phyloP scores from a whole-genome alignment of 2,113 vertebrate genomes.

The Erpornis zantholeuca region DNA sequence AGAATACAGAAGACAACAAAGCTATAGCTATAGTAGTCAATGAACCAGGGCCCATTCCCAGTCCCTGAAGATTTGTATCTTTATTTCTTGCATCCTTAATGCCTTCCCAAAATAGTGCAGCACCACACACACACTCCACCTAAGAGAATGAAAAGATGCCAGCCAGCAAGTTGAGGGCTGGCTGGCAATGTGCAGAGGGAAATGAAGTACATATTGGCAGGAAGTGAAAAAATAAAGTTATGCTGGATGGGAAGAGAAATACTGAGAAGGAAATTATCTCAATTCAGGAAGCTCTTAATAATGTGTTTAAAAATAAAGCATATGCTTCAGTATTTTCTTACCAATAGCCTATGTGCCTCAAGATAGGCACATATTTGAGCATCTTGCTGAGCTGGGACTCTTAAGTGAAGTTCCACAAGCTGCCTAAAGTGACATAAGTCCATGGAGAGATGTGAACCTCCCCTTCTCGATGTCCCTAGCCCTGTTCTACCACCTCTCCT shows the following conservation, averaged over 20 bases:
- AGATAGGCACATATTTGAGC: neutral
- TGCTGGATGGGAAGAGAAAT: neutral
- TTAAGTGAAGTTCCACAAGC: neutral
- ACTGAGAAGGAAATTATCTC: slow-evolving; percentile 3
- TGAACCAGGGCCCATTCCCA: neutral
- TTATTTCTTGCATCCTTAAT: neutral
- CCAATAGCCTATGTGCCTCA: neutral
- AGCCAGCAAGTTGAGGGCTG: neutral
- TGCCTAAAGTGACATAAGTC: neutral
- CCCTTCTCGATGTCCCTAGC: neutral
- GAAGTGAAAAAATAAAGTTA: slow-evolving; percentile 29
- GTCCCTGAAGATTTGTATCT: neutral
- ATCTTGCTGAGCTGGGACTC: neutral
- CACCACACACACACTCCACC: neutral
- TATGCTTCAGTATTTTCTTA: slow-evolving; percentile 7
- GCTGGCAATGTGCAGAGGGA: neutral
- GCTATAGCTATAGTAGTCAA: neutral
- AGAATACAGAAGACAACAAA: neutral
- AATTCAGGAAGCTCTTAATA: slow-evolving; percentile 32
- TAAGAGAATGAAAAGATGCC: neutral
- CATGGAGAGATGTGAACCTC: neutral
- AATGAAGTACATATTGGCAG: neutral
- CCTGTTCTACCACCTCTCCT: neutral
- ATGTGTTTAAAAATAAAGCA: slow-evolving; percentile 32
- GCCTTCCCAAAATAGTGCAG: neutral